These are phyloP conservation scores for Stegodyphus dumicola DNA, from an alignment of 1,140 invertebrate species.

Conservation along the genomic window DNA sequence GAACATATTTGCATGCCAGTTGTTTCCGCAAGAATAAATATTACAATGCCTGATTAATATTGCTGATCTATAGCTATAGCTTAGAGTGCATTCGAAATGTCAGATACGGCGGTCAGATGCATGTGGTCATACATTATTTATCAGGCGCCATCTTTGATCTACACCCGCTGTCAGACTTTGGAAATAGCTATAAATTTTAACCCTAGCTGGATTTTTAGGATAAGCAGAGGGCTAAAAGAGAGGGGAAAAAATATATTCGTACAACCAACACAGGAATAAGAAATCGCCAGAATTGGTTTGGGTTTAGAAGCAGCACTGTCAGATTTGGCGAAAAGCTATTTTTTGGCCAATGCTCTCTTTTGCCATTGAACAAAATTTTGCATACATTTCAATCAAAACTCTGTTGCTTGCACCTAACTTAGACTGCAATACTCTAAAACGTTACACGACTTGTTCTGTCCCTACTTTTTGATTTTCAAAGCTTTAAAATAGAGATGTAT, in stretches of 20 bases:
- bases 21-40: not conserved
- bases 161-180: slow-evolving; percentile 16
- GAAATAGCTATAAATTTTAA: slow-evolving; percentile 43
- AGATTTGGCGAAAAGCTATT: not conserved
- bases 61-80: not conserved
- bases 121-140: slow-evolving; percentile 51
- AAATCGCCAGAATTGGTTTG: not conserved
- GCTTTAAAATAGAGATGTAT: no score
- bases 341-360: not conserved
- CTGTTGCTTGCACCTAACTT: no score
- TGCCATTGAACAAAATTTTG: no score
- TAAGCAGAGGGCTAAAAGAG: slow-evolving; percentile 23
- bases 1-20: no score
- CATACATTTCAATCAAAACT: no score
- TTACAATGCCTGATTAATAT: not conserved
- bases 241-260: not conserved
- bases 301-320: not conserved
- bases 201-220: slow-evolving; percentile 26
- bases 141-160: slow-evolving; percentile 40
- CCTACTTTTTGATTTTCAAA: no score
- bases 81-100: not conserved
- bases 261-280: not conserved
- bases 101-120: not conserved
- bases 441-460: no score
- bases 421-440: no score